phyloP scores from a whole-genome alignment of 92 coral and sea anemone species.

The Palythoa caribaeorum region DNA sequence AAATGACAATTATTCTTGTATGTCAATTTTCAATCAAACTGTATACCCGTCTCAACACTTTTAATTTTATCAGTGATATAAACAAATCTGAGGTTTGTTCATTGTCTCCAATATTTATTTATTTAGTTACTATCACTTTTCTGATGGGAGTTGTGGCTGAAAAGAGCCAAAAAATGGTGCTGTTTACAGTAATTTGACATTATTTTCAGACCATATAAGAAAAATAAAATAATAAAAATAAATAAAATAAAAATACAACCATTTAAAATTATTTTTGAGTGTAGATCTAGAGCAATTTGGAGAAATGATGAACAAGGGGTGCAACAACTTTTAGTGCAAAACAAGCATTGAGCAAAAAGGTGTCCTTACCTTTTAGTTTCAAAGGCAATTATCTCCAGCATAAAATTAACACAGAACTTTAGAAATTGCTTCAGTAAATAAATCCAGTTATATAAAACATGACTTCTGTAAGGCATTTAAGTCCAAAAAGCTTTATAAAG shows the following conservation, averaged over 20 bases:
- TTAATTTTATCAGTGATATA: too few species aligned
- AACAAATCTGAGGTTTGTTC: neutral
- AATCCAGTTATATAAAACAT: neutral
- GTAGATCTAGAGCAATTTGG: conserved; percentile 7
- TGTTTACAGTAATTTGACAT: neutral
- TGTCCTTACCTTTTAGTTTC: conserved; percentile 8
- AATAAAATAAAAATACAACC: neutral
- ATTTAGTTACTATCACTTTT: neutral
- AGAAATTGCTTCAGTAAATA: conserved; percentile 4
- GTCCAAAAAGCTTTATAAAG: neutral
- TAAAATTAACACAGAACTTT: neutral
- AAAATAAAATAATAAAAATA: neutral
- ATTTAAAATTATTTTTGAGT: neutral
- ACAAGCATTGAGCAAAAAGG: conserved; percentile 3
- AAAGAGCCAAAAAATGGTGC: neutral
- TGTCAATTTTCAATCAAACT: neutral
- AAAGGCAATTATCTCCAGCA: neutral
- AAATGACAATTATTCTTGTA: too few species aligned
- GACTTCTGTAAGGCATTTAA: conserved; percentile 9
- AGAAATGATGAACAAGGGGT: conserved; percentile 9
- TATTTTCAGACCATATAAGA: neutral
- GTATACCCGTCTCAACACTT: neutral
- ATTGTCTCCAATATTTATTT: conserved; percentile 5
- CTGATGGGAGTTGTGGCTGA: neutral
- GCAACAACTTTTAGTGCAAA: conserved; percentile 11